phyloP scores from a whole-genome alignment of 2,888 invertebrate species.

The Drosophila maculinotata region DNA sequence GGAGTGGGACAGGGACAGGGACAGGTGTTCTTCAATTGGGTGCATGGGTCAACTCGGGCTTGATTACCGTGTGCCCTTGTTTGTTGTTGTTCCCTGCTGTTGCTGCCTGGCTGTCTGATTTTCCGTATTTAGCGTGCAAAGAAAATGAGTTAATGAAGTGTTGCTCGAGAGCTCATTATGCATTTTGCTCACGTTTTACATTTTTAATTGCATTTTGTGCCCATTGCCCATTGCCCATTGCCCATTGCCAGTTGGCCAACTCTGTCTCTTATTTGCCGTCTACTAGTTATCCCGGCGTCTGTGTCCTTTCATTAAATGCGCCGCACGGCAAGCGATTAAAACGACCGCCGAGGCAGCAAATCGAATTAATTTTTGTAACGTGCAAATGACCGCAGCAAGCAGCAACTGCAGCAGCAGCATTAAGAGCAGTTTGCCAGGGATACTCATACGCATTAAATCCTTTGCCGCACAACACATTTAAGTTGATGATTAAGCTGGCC shows the following conservation, averaged over 20 bases:
- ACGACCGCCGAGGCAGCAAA: slow-evolving; percentile 82
- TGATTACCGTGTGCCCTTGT: slow-evolving; percentile 7
- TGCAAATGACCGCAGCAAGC: slow-evolving; percentile 74
- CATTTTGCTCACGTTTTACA: slow-evolving; percentile 76
- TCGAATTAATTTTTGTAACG: slow-evolving; percentile 84
- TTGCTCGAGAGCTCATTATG: slow-evolving; percentile 75
- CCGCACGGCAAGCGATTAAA: slow-evolving; percentile 76
- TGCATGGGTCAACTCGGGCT: not conserved
- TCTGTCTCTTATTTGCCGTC: slow-evolving; percentile 17
- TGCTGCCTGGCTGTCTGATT: slow-evolving; percentile 6
- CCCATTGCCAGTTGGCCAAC: not conserved
- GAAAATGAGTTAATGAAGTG: slow-evolving; percentile 77
- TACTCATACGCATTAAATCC: slow-evolving; percentile 61
- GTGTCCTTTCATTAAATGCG: slow-evolving; percentile 74
- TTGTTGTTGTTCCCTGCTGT: slow-evolving; percentile 3
- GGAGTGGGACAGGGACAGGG: not conserved
- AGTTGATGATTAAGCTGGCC: slow-evolving; percentile 78
- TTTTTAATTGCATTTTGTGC: slow-evolving; percentile 74
- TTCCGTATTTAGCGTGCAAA: slow-evolving; percentile 29
- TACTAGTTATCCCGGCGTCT: slow-evolving; percentile 28
- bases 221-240: not conserved
- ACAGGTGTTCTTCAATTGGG: slow-evolving; percentile 16
- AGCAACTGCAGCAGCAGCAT: slow-evolving; percentile 28
- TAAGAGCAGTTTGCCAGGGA: slow-evolving; percentile 39
- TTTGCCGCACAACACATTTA: slow-evolving; percentile 78